Evolutionary conservation across 2,113 vertebrate species (phyloP).

Genomic region (Choloepus hoffmanni): DNA sequence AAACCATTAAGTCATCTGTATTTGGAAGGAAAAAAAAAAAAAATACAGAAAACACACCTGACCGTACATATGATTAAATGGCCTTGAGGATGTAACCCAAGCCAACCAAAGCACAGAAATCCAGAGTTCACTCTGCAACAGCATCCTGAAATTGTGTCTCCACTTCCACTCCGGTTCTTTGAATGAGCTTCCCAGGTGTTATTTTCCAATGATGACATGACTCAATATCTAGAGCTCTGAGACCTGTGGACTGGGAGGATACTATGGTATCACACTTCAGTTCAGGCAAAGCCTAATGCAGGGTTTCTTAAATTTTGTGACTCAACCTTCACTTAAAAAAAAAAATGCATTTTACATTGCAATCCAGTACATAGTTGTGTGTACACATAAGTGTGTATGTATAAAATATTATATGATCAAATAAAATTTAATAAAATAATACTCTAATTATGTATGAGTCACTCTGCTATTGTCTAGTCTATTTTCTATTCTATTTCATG

Average conservation of each 20-base stretch:
- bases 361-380: not conserved
- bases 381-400: not conserved
- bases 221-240: not conserved
- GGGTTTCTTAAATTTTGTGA: not conserved
- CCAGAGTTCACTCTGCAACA: constrained; percentile 59
- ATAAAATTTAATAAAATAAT: constrained; percentile 31
- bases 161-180: constrained; percentile 49
- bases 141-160: constrained; percentile 77
- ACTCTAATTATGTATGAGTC: not conserved
- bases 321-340: not conserved
- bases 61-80: not conserved
- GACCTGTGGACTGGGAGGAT: not conserved
- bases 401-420: not conserved
- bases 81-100: constrained; percentile 61
- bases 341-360: not conserved
- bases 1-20: constrained; percentile 65
- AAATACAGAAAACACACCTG: constrained; percentile 48
- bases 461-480: constrained; percentile 1
- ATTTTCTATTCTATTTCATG: not conserved
- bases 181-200: constrained; percentile 69
- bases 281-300: not conserved
- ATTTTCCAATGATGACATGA: constrained; percentile 44
- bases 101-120: constrained; percentile 70
- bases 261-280: not conserved
- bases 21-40: not conserved